A percentile compares a stretch with the other conserved stretches of the same genome.
phyloP scores from a whole-genome alignment of 2,113 vertebrate species.

The Chlorodrepanis virens region DNA sequence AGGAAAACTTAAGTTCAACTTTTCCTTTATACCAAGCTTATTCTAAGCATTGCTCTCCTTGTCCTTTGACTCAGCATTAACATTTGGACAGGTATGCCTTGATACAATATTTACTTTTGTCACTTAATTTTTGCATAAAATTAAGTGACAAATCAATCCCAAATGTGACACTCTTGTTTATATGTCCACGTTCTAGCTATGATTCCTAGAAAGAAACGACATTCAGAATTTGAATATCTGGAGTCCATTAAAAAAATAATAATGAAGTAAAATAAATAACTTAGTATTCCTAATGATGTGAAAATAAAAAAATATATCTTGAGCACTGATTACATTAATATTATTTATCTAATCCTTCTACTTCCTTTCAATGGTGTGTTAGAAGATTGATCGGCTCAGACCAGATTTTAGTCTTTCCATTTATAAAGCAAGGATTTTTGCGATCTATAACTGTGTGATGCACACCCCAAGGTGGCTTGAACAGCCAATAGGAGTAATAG shows the following conservation, averaged over 20 bases:
- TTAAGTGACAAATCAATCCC: neutral
- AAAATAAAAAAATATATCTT: neutral
- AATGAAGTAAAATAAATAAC: neutral
- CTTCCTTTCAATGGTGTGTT: neutral
- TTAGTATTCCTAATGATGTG: neutral
- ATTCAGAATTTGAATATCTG: neutral
- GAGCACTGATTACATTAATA: neutral
- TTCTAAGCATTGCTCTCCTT: neutral
- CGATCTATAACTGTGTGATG: neutral
- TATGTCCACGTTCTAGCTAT: neutral
- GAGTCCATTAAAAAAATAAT: neutral
- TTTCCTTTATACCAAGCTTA: neutral
- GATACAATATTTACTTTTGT: neutral
- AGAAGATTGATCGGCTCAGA: neutral
- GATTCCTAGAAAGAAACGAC: neutral
- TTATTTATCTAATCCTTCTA: neutral
- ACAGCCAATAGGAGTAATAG: conserved; percentile 67
- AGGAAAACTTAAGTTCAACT: neutral
- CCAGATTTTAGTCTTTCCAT: neutral
- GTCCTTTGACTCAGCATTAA: neutral
- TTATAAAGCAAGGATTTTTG: neutral
- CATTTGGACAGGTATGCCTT: neutral
- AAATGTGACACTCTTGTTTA: neutral
- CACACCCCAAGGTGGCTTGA: conserved; percentile 56
- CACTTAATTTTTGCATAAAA: neutral